These are phyloP conservation scores for Pomatorhinus ruficollis DNA, from an alignment of 2,113 vertebrate genomes.

Conservation along the genomic window DNA sequence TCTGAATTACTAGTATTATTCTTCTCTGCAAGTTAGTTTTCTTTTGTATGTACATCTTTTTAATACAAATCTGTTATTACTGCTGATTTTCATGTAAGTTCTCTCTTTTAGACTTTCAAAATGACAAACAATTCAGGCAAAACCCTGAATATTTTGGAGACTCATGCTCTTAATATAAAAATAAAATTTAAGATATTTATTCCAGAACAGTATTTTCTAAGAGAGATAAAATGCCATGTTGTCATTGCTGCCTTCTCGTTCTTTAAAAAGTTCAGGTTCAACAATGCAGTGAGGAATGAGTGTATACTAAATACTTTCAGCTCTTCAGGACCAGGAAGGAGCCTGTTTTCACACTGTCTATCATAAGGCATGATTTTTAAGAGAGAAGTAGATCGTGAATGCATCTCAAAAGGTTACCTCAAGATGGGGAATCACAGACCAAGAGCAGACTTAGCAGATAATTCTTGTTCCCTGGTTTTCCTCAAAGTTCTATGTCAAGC, in stretches of 20 bases:
- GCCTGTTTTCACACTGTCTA: background rate
- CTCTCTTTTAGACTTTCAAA: background rate
- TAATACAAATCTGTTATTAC: background rate
- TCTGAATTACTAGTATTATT: background rate
- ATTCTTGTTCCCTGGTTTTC: background rate
- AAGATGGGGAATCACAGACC: background rate
- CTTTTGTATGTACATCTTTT: background rate
- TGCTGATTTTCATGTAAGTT: background rate
- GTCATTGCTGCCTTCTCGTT: background rate
- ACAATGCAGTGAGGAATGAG: background rate
- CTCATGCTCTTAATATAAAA: background rate
- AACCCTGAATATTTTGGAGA: background rate
- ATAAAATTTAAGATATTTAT: background rate
- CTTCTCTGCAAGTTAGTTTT: background rate
- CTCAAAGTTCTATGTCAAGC: background rate
- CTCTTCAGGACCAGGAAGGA: background rate
- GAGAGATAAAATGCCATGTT: background rate
- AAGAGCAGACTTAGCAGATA: background rate
- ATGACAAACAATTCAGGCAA: background rate
- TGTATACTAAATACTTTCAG: background rate
- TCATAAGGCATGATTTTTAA: background rate
- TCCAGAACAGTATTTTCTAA: background rate
- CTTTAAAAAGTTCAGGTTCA: background rate
- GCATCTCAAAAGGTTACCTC: background rate
- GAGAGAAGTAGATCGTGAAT: background rate